Evolutionary conservation across 2,113 vertebrate genomes (phyloP), one percentile per base, ranked within the genome.

Genomic region (Takifugu bimaculatus): DNA sequence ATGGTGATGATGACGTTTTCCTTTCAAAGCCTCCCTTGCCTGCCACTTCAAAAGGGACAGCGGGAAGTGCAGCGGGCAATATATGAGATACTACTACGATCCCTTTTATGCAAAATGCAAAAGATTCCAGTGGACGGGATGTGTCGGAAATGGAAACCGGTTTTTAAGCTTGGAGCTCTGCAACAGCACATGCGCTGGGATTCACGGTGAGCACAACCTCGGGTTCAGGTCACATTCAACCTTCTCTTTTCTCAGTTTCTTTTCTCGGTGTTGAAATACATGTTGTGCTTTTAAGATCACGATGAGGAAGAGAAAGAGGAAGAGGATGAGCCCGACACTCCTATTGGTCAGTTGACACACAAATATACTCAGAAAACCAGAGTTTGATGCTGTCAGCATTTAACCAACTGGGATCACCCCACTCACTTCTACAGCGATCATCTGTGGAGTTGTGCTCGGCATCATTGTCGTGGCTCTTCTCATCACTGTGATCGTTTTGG

Each of bases 61-160:
- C 14, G 88, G 90, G 45, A 27, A 5, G 12, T 88, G 74, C 27
- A 32, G 12, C 4, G 75, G 62, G 2, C 9, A 2, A 0, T 47
- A 3, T 3, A 1, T 85, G 54, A 68, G 80, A 3, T 88, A 54
- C 49, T 88, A 81, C 65, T 92, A 87, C 1, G 68, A 91, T 69
- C 45, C 87, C 5, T 11, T 68, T 11, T 54, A 72, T 57, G 44
- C 70, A 57, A 91, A 79, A 63, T 83, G 65, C 45, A 75, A 74
- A 57, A 84, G 48, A 25, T 91, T 92, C 72, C 35, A 70, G 43
- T 90, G 83, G 79, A 68, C 74, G 44, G 80, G 73, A 15, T 52
- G 62, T 71, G 14, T 74, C 1, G 90, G 90, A 72, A 93, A 92
- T 47, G 81, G 83, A 80, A 93, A 87, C 71, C 65, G 89, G 54